These are phyloP conservation scores for Phortica okadai DNA, from an alignment of 2,888 invertebrate species.

Conservation along the genomic window DNA sequence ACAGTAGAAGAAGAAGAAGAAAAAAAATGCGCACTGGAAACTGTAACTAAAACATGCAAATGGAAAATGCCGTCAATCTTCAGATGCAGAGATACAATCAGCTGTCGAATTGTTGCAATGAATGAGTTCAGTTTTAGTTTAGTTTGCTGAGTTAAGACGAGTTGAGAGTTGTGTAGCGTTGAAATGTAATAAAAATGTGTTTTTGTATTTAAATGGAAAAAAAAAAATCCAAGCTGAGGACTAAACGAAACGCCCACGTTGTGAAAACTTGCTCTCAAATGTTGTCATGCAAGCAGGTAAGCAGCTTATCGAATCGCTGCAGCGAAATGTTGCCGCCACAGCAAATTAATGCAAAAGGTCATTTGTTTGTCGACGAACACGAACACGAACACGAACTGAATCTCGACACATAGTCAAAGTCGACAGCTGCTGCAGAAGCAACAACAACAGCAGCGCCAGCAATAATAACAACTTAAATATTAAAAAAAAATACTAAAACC, in stretches of 20 bases:
- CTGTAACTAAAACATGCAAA: no score
- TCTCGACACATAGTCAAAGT: background rate
- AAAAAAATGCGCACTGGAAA: background rate
- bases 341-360: conserved; percentile 8
- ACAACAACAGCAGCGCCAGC: background rate
- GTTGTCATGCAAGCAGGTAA: background rate
- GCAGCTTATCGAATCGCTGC: background rate
- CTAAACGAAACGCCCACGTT: background rate
- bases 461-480: background rate
- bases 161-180: no score
- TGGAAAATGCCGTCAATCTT: no score
- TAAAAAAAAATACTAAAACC: conserved; percentile 1
- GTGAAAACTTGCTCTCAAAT: background rate
- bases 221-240: background rate
- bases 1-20: no score
- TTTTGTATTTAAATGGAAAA: background rate
- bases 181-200: background rate
- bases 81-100: no score
- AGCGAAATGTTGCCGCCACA: no score
- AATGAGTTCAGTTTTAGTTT: no score
- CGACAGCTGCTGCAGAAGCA: conserved; percentile 2
- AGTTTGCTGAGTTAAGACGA: no score
- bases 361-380: background rate
- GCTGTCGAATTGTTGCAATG: no score
- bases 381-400: background rate